Evolutionary conservation across 2,797 vertebrate genomes (phyloP).

Genomic region (Mus minutoides): DNA sequence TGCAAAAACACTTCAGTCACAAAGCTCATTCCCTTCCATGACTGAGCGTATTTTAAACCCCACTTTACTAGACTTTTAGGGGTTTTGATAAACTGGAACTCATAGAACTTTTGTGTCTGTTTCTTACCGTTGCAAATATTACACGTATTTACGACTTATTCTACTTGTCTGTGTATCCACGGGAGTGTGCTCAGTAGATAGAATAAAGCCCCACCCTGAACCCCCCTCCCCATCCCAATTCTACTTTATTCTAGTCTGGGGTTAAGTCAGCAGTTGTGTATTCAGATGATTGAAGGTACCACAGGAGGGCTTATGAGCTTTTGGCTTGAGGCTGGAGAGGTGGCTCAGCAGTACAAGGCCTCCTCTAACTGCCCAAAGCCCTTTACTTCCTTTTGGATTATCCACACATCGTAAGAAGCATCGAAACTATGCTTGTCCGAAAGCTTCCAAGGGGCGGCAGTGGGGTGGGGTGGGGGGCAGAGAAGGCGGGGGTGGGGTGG

Average conservation of each 20-base stretch:
- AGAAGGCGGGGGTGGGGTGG: too few species aligned
- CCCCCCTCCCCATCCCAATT: too few species aligned
- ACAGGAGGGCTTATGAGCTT: not conserved
- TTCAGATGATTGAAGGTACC: not conserved
- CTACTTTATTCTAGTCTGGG: not conserved
- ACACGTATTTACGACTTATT: constrained; percentile 22
- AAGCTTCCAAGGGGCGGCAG: not conserved
- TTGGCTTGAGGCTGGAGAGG: not conserved
- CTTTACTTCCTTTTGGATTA: not conserved
- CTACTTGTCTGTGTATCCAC: not conserved
- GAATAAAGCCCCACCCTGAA: not conserved
- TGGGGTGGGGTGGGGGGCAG: too few species aligned
- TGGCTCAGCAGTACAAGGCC: not conserved
- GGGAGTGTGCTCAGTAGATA: not conserved
- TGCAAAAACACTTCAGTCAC: not conserved
- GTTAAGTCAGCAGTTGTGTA: not conserved
- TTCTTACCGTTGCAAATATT: constrained; percentile 18
- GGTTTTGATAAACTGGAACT: constrained; percentile 38
- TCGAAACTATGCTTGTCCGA: not conserved
- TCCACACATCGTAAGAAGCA: not conserved
- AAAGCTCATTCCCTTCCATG: constrained; percentile 25
- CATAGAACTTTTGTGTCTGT: not conserved
- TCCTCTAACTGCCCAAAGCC: not conserved
- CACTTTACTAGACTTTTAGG: not conserved
- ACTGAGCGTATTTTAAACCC: constrained; percentile 34